Conservation (phyloP, 64 coral and sea anemone genomes). For the Astreopora myriophthalma region DNA sequence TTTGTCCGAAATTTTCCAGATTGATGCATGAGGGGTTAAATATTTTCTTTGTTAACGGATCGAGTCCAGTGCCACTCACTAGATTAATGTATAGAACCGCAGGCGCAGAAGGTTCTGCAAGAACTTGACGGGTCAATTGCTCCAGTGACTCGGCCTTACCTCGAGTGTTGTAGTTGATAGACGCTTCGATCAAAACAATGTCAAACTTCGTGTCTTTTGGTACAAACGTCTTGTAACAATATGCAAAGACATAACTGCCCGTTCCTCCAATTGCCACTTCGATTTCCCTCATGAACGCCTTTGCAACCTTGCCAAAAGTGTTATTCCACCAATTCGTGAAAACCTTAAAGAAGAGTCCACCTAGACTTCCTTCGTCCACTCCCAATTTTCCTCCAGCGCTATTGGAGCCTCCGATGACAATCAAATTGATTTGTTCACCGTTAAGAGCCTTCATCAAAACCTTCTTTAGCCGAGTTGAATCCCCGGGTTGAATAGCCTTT, state of each 20-base stretch:
- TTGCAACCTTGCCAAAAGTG: conserved; percentile 23
- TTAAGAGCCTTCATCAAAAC: conserved; percentile 48
- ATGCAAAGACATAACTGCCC: conserved; percentile 69
- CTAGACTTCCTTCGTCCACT: conserved; percentile 35
- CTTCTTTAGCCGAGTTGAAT: not conserved
- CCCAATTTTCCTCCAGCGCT: conserved; percentile 70
- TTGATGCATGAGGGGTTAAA: conserved; percentile 72
- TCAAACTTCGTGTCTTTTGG: conserved; percentile 16
- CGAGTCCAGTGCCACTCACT: conserved; percentile 69
- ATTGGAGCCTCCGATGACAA: conserved; percentile 74
- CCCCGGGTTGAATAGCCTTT: conserved; percentile 10
- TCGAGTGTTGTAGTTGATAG: conserved; percentile 39
- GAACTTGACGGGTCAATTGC: conserved; percentile 66
- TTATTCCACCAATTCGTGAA: conserved; percentile 77
- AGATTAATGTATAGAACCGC: conserved; percentile 78
- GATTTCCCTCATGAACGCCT: conserved; percentile 39
- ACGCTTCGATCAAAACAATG: conserved; percentile 43
- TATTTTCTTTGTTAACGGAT: conserved; percentile 21
- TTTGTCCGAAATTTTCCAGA: conserved; percentile 84
- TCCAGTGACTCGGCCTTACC: conserved; percentile 66
- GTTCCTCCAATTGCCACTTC: conserved; percentile 68
- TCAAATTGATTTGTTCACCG: conserved; percentile 42
- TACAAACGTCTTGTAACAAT: conserved; percentile 50
- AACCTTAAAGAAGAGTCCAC: conserved; percentile 47
- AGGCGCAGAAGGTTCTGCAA: conserved; percentile 54